phyloP scores from a whole-genome alignment of 1,140 invertebrate genomes.

The Drosophila punjabiensis region DNA sequence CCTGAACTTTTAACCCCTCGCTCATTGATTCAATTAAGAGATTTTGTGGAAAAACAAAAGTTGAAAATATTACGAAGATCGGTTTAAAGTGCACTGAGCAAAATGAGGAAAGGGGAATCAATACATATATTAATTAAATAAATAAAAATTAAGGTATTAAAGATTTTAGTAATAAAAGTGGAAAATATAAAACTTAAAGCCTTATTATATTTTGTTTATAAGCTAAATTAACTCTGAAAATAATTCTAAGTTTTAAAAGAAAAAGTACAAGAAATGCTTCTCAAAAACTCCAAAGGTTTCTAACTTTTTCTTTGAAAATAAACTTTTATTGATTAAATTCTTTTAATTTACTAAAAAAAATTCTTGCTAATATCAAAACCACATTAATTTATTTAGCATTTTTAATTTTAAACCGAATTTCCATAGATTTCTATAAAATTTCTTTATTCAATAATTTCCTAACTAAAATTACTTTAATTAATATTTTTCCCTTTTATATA shows the following conservation, averaged over 20 bases:
- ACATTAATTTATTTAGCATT: not conserved
- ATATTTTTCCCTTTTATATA: not conserved
- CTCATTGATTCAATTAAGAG: conserved; percentile 27
- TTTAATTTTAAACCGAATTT: not conserved
- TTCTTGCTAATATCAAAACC: too few relatives aligned
- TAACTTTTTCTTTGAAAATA: too few relatives aligned
- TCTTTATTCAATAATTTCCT: not conserved
- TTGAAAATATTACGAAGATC: not conserved
- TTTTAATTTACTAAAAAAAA: too few relatives aligned
- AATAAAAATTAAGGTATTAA: not conserved
- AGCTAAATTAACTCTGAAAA: too few relatives aligned
- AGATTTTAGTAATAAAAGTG: not conserved
- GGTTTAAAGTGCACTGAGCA: not conserved
- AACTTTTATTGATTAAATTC: too few relatives aligned
- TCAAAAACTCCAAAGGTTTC: too few relatives aligned
- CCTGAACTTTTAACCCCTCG: conserved; percentile 12
- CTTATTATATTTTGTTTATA: not conserved
- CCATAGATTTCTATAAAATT: not conserved
- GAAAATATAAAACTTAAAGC: not conserved
- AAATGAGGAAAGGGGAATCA: not conserved
- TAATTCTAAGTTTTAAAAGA: too few relatives aligned
- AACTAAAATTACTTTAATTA: too few relatives aligned
- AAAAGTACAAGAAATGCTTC: too few relatives aligned
- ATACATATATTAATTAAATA: not conserved
- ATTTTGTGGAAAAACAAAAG: not conserved